Percentiles rank a stretch among this genome's conserved stretches.
Conservation (phyloP, 2,113 vertebrate species). For the Rhodinocichla rosea region DNA sequence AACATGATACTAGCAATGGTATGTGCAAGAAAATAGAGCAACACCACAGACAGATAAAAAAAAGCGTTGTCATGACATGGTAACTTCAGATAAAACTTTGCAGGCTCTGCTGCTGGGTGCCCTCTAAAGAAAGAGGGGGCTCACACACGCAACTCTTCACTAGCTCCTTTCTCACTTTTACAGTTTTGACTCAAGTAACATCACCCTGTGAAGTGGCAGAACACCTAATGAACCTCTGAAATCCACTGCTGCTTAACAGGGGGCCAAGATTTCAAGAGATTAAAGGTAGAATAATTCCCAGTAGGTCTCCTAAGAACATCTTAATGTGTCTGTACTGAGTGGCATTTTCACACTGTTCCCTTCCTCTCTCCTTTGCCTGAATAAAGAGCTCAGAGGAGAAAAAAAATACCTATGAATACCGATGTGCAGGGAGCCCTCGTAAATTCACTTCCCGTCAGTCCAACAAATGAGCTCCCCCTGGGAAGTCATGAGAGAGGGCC, state of each 20-base stretch:
- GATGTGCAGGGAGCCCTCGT: neutral
- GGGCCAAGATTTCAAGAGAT: neutral
- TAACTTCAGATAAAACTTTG: neutral
- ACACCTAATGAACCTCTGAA: neutral
- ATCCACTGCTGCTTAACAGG: neutral
- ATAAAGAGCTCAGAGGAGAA: neutral
- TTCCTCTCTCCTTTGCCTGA: constrained; percentile 11
- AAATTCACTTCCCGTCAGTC: neutral
- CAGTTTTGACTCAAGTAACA: neutral
- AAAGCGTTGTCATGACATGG: neutral
- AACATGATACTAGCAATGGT: neutral
- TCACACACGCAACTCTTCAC: neutral
- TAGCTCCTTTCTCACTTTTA: neutral
- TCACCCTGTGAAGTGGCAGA: neutral
- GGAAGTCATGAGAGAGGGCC: neutral
- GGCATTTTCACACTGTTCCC: neutral
- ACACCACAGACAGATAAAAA: neutral
- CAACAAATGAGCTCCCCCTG: constrained; percentile 7
- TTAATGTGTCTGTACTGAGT: neutral
- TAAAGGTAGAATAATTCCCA: neutral
- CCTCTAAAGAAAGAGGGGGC: neutral
- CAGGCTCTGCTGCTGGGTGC: neutral
- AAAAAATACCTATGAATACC: neutral
- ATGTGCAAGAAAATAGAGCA: neutral
- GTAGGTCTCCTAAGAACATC: neutral